Evolutionary conservation across 2,888 invertebrate genomes (phyloP), one percentile per base, ranked within the genome.

Genomic region (Cryptosula pallasiana): DNA sequence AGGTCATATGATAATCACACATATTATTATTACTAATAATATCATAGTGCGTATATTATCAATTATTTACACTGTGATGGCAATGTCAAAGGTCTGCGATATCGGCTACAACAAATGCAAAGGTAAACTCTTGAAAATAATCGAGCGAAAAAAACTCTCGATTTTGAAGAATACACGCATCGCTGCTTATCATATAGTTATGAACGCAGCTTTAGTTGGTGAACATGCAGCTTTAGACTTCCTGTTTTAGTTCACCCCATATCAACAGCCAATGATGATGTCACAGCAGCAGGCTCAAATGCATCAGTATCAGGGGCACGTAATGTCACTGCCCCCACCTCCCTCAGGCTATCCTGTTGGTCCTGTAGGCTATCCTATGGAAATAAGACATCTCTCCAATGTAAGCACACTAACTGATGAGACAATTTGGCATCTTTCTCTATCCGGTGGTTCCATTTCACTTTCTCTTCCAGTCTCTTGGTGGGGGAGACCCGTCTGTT

Each of bases 311-410:
- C 63, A 63, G 32, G 63, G 63, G 20, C 63, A 63, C 32, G 63
- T 63, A 16, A 63, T 63, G 63, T 63, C 63, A 63, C 63, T 63
- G 25, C 63, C 63, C 27, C 63, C 63, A 25, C 63, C 63, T 32
- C 63, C 63, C 5, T 32, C 63, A 29, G 63, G 63, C 29, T 63
- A 63, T 63, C 63, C 29, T 63, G n/a, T n/a, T 32, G 63, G 63
- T 32, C 63, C 63, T 29, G 63, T 63, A 20, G 63, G 63, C 63
- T 63, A 63, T 63, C 63, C 63, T 25, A 63, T 63, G 32, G 63
- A 63, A 32, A 63, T 63, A 27, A 63, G 63, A 63, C 63, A 63
- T 27, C 13, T 63, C 13, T 32, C 63, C 13, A 27, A 63, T 32
- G 63, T 63, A 63, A 27, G 63, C n/a, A 5, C 5, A n/a, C n/a